A percentile compares a stretch with the other conserved stretches of the same genome.
These are phyloP conservation scores for Tipula vernalis DNA, from an alignment of 2,888 invertebrate genomes.

Conservation along the genomic window DNA sequence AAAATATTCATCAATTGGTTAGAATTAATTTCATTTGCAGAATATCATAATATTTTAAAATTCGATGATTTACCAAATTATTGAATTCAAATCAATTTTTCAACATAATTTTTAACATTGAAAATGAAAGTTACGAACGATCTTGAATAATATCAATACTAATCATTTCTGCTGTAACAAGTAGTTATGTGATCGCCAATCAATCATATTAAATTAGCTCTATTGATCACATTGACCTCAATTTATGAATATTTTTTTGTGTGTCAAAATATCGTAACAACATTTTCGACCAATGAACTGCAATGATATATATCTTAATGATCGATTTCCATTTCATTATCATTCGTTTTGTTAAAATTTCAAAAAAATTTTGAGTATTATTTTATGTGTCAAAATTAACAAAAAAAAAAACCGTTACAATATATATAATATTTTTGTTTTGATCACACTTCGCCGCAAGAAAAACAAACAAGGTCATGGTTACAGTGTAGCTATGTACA, in stretches of 20 bases:
- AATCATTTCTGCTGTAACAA: neutral
- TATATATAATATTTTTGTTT: neutral
- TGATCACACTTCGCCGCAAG: neutral
- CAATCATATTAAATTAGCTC: neutral
- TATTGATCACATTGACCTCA: neutral
- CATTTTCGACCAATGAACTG: neutral
- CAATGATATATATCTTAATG: neutral
- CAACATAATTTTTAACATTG: neutral
- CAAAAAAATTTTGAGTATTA: too few relatives aligned
- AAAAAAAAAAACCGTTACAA: neutral
- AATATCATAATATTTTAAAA: too few relatives aligned
- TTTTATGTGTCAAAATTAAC: neutral
- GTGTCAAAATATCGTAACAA: neutral
- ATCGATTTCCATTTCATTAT: neutral
- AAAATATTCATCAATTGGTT: too few relatives aligned
- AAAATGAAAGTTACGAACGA: neutral
- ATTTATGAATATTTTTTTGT: neutral
- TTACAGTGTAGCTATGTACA: neutral
- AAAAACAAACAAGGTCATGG: neutral
- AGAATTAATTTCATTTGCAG: too few relatives aligned
- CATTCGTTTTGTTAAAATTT: too few relatives aligned
- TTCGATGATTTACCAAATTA: neutral
- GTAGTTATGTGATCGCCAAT: neutral
- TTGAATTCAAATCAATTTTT: neutral
- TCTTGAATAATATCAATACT: neutral